Evolutionary conservation across 2,797 vertebrate genomes (phyloP), one percentile per base, ranked within the genome.

Genomic region (Chrosomus eos): DNA sequence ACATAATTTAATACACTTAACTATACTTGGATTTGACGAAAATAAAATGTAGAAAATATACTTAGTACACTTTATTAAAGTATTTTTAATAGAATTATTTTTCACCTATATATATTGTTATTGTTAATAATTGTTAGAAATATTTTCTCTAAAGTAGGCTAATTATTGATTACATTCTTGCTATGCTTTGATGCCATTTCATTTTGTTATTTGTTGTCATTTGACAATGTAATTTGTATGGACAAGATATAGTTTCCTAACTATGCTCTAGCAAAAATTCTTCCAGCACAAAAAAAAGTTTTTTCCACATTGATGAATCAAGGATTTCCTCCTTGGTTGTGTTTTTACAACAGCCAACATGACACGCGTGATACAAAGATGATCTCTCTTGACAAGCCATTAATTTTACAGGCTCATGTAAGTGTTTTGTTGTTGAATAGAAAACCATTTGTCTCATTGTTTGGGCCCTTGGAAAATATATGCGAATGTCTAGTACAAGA

Each of bases 301-400:
- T 48, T 51, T 31, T 13, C 5, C 19, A 45, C 18, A 73, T 73
- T 10, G 33, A 33, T 28, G 45, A 51, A 53, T 51, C 18, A 53
- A 74, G 28, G 10, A 74, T 53, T 75, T 55, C 7, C 10, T 53
- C 19, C 13, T 38, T 8, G 21, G 6, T 75, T 38, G 10, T 80
- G 31, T 80, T 48, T 45, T 48, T 36, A 67, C 5, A 62, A 13
- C 40, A 51, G 62, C 11, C 13, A 48, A 36, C 40, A 48, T 55
- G 31, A 58, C 23, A 48, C 21, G 2, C 2, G 10, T 82, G 80
- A 70, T 48, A 84, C 85, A 84, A 18, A 80, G 36, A 70, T 76
- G 77, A 78, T 80, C 16, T 38, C 11, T 70, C 3, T 38, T 68
- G 45, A 70, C 31, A 38, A 81, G 14, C 48, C 31, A 48, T 36